These are phyloP conservation scores for Ooceraea biroi DNA, from an alignment of 1,140 invertebrate species.

Conservation along the genomic window DNA sequence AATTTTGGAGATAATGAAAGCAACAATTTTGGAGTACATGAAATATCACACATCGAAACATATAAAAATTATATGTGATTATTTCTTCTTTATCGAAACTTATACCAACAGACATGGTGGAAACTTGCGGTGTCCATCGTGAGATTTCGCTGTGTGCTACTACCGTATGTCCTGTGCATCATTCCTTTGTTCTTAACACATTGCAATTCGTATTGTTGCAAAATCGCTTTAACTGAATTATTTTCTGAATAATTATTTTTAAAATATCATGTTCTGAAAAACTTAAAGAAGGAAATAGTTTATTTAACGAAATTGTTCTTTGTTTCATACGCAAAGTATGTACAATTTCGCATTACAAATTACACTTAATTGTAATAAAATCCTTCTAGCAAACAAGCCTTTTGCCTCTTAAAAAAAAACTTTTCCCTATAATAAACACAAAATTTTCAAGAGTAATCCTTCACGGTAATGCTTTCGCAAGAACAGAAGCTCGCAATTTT, in stretches of 20 bases:
- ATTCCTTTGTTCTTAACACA: not conserved
- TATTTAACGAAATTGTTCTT: conserved; percentile 22
- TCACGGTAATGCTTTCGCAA: not conserved
- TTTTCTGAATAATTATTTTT: not conserved
- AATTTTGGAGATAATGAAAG: too few relatives aligned
- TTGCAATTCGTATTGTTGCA: not conserved
- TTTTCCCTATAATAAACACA: not conserved
- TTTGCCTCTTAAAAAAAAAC: not conserved
- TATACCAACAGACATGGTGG: not conserved
- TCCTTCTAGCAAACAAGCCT: not conserved
- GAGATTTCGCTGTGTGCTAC: conserved; percentile 19
- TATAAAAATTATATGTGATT: not conserved
- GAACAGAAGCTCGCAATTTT: not conserved
- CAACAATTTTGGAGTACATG: not conserved
- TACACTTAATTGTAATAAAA: conserved; percentile 2
- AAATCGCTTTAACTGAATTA: not conserved
- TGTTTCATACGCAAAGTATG: not conserved
- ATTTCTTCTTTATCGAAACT: conserved; percentile 2
- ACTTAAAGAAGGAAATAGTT: not conserved
- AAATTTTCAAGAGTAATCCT: not conserved
- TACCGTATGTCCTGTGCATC: not conserved
- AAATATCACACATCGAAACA: not conserved
- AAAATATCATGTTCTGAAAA: not conserved
- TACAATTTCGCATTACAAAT: not conserved
- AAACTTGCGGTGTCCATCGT: not conserved